These are phyloP conservation scores for Andrena bicolor DNA, from an alignment of 2,888 invertebrate genomes.

Conservation along the genomic window DNA sequence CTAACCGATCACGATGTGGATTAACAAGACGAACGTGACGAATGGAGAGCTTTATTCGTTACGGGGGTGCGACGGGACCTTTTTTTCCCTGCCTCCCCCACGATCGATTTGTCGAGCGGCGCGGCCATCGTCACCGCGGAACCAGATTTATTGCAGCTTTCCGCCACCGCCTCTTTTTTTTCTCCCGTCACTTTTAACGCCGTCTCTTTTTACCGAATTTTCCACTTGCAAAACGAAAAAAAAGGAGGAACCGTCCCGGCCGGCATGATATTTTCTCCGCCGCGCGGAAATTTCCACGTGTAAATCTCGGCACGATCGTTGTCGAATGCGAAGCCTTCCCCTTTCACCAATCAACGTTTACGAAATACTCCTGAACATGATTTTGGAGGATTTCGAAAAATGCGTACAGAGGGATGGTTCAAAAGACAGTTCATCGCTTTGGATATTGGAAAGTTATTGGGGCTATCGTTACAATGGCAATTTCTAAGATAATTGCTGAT, in stretches of 20 bases:
- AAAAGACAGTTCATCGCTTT: too few relatives aligned
- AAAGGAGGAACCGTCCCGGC: neutral
- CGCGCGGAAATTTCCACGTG: neutral
- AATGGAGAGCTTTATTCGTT: constrained; percentile 64
- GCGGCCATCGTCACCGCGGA: constrained; percentile 57
- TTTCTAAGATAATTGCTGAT: neutral
- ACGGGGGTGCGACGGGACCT: constrained; percentile 36
- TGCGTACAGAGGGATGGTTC: too few relatives aligned
- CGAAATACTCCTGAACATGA: too few relatives aligned
- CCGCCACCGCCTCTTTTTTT: constrained; percentile 27
- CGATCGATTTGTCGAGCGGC: constrained; percentile 60
- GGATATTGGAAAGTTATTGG: too few relatives aligned
- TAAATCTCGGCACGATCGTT: neutral
- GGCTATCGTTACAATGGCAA: neutral
- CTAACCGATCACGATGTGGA: constrained; percentile 58
- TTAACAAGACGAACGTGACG: constrained; percentile 65
- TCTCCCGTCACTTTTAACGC: constrained; percentile 2
- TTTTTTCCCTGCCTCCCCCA: constrained; percentile 19
- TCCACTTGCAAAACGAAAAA: neutral
- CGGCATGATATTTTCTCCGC: neutral
- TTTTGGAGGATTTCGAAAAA: too few relatives aligned
- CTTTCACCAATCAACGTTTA: too few relatives aligned
- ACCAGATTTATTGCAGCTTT: constrained; percentile 59
- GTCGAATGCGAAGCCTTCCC: too few relatives aligned
- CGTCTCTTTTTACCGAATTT: constrained; percentile 12